These are phyloP conservation scores for Donacobius atricapilla DNA, from an alignment of 2,113 vertebrate genomes.

Conservation along the genomic window DNA sequence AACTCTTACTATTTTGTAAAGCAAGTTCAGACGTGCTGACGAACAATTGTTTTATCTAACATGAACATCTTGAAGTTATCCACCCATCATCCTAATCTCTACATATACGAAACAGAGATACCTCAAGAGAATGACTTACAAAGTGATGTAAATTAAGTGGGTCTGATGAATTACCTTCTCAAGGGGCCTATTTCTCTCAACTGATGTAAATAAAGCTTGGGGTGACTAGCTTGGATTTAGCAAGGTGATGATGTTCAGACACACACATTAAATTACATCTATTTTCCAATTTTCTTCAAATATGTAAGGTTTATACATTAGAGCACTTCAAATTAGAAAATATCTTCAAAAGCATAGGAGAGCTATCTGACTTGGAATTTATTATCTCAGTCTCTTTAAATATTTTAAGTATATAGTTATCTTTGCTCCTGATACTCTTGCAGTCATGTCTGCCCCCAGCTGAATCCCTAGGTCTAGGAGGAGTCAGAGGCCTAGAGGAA, in stretches of 20 bases:
- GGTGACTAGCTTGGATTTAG: neutral
- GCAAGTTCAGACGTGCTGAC: neutral
- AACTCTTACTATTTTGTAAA: neutral
- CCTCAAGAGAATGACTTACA: neutral
- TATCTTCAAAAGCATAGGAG: neutral
- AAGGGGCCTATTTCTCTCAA: neutral
- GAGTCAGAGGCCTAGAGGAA: neutral
- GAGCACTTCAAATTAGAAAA: neutral
- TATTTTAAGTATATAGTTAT: neutral
- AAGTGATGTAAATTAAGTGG: neutral
- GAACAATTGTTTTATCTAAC: neutral
- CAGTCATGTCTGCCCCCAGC: neutral
- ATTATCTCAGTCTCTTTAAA: neutral
- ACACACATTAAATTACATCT: neutral
- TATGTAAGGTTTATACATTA: fast-evolving
- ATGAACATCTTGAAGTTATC: neutral
- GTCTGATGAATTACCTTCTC: neutral
- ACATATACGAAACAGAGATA: neutral
- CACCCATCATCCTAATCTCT: neutral
- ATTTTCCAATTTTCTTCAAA: neutral
- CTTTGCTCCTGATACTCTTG: neutral
- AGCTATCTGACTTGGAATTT: neutral
- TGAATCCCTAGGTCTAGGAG: neutral
- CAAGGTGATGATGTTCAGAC: neutral
- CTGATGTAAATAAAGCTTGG: neutral